These are phyloP conservation scores for Capreolus pygargus DNA, from an alignment of 2,113 vertebrate genomes.

Conservation along the genomic window DNA sequence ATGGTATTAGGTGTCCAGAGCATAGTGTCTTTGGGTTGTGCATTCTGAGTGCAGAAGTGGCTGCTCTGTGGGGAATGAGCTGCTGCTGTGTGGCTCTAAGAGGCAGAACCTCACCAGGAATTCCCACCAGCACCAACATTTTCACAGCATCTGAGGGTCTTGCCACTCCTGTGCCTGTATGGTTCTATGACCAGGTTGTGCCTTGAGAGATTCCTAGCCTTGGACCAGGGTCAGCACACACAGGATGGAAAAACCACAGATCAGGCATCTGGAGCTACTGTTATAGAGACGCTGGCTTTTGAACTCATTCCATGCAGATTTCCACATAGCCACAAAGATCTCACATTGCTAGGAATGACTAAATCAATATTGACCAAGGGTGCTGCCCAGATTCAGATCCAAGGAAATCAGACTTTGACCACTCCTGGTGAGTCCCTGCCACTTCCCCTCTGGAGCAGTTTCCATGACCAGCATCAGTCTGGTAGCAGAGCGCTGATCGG, in stretches of 20 bases:
- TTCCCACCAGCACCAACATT: background rate
- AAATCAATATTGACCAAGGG: background rate
- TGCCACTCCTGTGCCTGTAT: background rate
- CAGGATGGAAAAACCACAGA: background rate
- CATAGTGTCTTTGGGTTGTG: background rate
- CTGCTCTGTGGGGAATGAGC: background rate
- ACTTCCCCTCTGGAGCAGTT: background rate
- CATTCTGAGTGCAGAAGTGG: background rate
- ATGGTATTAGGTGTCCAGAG: background rate
- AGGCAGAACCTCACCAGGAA: background rate
- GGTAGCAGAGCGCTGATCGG: too few relatives aligned
- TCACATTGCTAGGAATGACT: background rate
- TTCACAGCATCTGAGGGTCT: background rate
- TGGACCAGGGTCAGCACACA: background rate
- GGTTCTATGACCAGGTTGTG: background rate
- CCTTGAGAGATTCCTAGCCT: background rate
- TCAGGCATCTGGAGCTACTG: background rate
- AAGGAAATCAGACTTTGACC: background rate
- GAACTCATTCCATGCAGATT: background rate
- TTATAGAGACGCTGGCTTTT: background rate
- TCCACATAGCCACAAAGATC: background rate
- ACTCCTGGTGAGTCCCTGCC: accelerated
- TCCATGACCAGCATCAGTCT: too few relatives aligned
- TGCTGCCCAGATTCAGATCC: background rate
- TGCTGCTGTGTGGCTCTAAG: background rate